Evolutionary conservation across 2,888 invertebrate species (phyloP), one percentile per base, ranked within the genome.

Genomic region (Platycheirus rosarum): DNA sequence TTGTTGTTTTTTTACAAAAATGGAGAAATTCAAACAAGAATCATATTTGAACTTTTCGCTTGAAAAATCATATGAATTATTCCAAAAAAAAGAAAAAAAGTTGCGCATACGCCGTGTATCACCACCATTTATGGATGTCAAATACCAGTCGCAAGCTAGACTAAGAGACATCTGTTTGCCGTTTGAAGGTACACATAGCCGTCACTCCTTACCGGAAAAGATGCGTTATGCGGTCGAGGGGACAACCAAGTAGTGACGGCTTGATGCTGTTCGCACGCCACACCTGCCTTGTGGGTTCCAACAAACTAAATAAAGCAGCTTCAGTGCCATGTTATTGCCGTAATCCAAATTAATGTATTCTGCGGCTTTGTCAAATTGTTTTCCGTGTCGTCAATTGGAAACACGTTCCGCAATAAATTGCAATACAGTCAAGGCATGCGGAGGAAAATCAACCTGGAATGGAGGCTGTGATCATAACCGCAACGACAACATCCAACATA

Each of bases 151-250:
- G 7, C 23, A 23, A 2, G 23, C 23, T 6, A 6, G 23, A 16
- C n/a, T n/a, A 29, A 0, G 35, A 29, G 11, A 40, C 55, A 63
- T 55, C 63, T 46, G 62, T 55, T 29, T 32, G 14, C 63, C 76
- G 70, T 42, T 71, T n/a, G n/a, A n/a, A n/a, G n/a, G n/a, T n/a
- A n/a, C n/a, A n/a, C n/a, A n/a, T n/a, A n/a, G n/a, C n/a, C n/a
- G n/a, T n/a, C 14, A 57, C 37, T 44, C 35, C 16, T 23, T 32
- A 18, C 32, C 71, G 44, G 65, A 68, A 78, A 71, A 65, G 68
- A 78, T 78, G 66, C 78, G 73, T 78, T 78, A 73, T 78, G 73
- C 68, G 78, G 78, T 73, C 78, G 71, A 66, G 29, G 42, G 73
- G 53, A 78, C 73, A 78, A n/a, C n/a, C n/a, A n/a, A n/a, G n/a